phyloP scores from a whole-genome alignment of 2,888 invertebrate genomes.

The Chalcis sispes region DNA sequence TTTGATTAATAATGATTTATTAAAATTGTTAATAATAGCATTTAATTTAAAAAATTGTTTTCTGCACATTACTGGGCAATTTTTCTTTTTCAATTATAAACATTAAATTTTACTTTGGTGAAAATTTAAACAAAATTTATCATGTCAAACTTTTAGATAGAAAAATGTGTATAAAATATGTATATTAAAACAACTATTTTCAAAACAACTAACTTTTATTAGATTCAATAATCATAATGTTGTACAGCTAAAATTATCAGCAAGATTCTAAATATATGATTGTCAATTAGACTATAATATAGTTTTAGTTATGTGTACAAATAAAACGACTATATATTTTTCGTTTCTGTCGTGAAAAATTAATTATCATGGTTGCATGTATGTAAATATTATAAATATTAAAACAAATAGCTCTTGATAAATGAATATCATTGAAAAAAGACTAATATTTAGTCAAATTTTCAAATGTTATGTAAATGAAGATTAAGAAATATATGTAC shows the following conservation, averaged over 20 bases:
- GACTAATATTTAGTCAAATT: conserved; percentile 41
- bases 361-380: conserved; percentile 20
- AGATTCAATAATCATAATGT: not conserved
- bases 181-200: too few relatives aligned
- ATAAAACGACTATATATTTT: conserved; percentile 10
- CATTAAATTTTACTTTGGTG: too few relatives aligned
- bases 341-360: conserved; percentile 21
- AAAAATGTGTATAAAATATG: too few relatives aligned
- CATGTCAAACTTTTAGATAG: too few relatives aligned
- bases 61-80: too few relatives aligned
- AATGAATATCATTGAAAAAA: conserved; percentile 9
- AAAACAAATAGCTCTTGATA: conserved; percentile 14
- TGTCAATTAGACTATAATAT: conserved; percentile 32
- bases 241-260: not conserved
- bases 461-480: too few relatives aligned
- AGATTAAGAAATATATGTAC: not conserved
- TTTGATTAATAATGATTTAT: too few relatives aligned
- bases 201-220: not conserved
- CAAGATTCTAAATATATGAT: conserved; percentile 26
- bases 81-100: too few relatives aligned
- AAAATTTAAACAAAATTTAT: too few relatives aligned
- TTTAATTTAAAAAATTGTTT: too few relatives aligned
- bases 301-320: conserved; percentile 42
- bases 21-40: too few relatives aligned
- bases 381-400: conserved; percentile 52